Evolutionary conservation across 2,113 vertebrate species (phyloP).

Genomic region (Canis aureus): DNA sequence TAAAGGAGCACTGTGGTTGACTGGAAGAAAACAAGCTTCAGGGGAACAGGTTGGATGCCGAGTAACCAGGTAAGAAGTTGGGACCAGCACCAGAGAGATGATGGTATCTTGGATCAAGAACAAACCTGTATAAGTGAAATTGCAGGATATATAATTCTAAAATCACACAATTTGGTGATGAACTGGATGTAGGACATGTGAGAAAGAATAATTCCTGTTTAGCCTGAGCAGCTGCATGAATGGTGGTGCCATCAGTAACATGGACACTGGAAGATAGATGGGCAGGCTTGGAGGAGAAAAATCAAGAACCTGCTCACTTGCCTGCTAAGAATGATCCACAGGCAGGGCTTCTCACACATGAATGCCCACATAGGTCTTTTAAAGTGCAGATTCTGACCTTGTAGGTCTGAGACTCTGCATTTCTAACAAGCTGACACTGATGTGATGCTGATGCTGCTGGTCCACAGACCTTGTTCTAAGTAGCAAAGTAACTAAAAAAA

Average conservation of each 20-base stretch:
- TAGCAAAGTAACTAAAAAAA: constrained; percentile 12
- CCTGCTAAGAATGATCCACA: not conserved
- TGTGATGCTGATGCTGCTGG: not conserved
- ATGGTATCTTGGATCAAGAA: not conserved
- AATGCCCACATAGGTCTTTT: not conserved
- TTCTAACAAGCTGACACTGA: not conserved
- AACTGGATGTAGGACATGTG: not conserved
- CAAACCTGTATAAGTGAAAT: not conserved
- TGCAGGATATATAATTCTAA: not conserved
- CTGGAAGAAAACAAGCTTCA: not conserved
- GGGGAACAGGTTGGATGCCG: not conserved
- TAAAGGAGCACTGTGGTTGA: not conserved
- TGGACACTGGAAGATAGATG: not conserved
- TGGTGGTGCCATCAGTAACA: not conserved
- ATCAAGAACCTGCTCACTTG: not conserved
- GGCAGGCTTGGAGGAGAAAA: not conserved
- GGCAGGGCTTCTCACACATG: not conserved
- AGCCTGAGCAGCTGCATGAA: not conserved
- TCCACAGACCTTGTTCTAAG: not conserved
- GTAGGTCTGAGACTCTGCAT: not conserved
- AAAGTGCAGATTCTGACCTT: not conserved
- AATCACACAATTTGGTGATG: not conserved
- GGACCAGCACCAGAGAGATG: not conserved
- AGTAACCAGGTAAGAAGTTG: not conserved
- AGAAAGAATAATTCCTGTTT: not conserved